phyloP scores from a whole-genome alignment of 1,140 invertebrate genomes.

The Hyphantria cunea region DNA sequence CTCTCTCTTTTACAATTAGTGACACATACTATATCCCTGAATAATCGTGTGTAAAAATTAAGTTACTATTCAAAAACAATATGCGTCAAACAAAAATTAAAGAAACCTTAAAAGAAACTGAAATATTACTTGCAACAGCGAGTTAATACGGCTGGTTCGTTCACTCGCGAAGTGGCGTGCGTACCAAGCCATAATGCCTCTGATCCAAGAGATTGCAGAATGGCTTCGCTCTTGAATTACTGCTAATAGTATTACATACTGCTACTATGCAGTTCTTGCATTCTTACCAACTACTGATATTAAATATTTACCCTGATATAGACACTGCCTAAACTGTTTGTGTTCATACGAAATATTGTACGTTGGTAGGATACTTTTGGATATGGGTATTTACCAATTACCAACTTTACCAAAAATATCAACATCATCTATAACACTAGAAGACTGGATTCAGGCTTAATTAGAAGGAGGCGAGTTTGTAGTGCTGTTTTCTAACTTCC shows the following conservation, averaged over 20 bases:
- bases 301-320: no score
- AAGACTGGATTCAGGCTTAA: no score
- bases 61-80: background rate
- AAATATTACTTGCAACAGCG: background rate
- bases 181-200: constrained; percentile 26
- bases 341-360: no score
- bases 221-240: constrained; percentile 32
- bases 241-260: constrained; percentile 29
- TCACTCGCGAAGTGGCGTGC: constrained; percentile 4
- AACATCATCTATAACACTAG: no score
- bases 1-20: background rate
- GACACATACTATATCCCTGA: background rate
- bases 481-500: no score
- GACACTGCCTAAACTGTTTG: no score
- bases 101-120: constrained; percentile 18
- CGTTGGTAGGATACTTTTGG: no score
- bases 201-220: constrained; percentile 31
- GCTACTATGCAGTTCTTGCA: background rate
- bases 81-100: background rate
- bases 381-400: no score
- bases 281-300: background rate
- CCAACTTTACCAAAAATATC: no score
- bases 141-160: no score
- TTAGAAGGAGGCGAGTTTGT: no score
- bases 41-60: background rate